Evolutionary conservation across 2,797 vertebrate species (phyloP).

Genomic region (Sus cebifrons): DNA sequence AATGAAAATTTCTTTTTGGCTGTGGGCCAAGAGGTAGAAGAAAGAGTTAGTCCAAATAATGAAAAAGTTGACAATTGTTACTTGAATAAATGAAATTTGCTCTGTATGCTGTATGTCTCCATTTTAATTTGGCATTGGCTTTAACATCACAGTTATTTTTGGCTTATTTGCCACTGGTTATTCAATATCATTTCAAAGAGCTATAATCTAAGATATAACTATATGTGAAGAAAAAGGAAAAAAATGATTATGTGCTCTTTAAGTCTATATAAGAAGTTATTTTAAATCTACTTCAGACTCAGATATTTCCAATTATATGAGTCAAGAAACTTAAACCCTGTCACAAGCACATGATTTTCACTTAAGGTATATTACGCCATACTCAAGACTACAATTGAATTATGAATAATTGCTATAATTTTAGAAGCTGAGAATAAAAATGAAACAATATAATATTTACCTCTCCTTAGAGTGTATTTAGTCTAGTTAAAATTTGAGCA

Average conservation of each 20-base stretch:
- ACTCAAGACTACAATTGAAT: slow-evolving; percentile 63
- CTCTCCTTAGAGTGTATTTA: slow-evolving; percentile 77
- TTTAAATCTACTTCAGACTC: slow-evolving; percentile 51
- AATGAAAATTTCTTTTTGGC: background rate
- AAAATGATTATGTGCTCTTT: background rate
- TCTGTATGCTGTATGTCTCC: background rate
- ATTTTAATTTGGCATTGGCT: background rate
- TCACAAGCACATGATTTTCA: slow-evolving; percentile 64
- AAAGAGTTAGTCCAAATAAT: background rate
- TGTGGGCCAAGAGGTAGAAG: background rate
- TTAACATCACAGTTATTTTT: background rate
- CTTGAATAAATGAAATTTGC: background rate
- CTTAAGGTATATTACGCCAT: slow-evolving; percentile 8
- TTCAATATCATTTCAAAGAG: slow-evolving; percentile 39
- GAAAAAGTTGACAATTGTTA: background rate
- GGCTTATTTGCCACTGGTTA: background rate
- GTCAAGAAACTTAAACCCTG: slow-evolving; percentile 72
- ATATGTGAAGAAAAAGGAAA: background rate
- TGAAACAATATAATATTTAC: slow-evolving; percentile 72
- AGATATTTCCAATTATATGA: slow-evolving; percentile 68
- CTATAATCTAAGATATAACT: slow-evolving; percentile 11
- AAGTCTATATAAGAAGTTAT: background rate
- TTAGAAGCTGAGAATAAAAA: slow-evolving; percentile 62
- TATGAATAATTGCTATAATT: slow-evolving; percentile 74
- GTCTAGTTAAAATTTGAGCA: slow-evolving; percentile 79